Evolutionary conservation across 2,113 vertebrate genomes (phyloP).

Genomic region (Acanthochromis polyacanthus): DNA sequence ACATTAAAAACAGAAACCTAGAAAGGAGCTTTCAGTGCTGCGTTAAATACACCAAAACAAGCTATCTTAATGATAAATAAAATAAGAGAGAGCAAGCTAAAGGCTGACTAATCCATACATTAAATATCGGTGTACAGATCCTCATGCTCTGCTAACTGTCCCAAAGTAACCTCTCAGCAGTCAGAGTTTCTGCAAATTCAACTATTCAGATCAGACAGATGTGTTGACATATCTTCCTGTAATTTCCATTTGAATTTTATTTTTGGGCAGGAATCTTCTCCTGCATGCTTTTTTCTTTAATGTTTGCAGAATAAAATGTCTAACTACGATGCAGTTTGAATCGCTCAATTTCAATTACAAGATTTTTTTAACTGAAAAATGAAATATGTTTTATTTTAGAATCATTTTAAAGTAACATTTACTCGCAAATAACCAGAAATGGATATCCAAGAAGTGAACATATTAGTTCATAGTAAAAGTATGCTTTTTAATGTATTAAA

Average conservation of each 20-base stretch:
- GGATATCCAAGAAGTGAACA: slow-evolving; percentile 3
- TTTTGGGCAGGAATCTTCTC: background rate
- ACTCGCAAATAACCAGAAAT: slow-evolving; percentile 20
- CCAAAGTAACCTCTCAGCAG: background rate
- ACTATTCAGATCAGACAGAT: background rate
- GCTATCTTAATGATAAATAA: background rate
- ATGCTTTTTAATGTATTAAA: slow-evolving; percentile 8
- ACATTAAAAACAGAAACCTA: background rate
- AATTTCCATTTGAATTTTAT: background rate
- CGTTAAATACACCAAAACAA: background rate
- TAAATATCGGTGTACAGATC: background rate
- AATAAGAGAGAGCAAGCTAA: background rate
- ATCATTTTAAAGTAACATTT: slow-evolving; percentile 7
- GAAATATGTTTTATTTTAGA: too few species aligned
- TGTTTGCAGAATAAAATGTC: too few species aligned
- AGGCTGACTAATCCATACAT: background rate
- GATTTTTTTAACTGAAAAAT: background rate
- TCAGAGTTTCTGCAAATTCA: background rate
- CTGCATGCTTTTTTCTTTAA: too few species aligned
- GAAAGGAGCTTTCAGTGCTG: background rate
- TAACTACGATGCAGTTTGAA: background rate
- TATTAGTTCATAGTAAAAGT: background rate
- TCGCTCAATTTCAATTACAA: background rate
- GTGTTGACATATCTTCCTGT: background rate
- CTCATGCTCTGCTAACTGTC: slow-evolving; percentile 1